Base-by-base conservation (phyloP, 2,888 invertebrate species). In the Leptothorax acervorum region DNA sequence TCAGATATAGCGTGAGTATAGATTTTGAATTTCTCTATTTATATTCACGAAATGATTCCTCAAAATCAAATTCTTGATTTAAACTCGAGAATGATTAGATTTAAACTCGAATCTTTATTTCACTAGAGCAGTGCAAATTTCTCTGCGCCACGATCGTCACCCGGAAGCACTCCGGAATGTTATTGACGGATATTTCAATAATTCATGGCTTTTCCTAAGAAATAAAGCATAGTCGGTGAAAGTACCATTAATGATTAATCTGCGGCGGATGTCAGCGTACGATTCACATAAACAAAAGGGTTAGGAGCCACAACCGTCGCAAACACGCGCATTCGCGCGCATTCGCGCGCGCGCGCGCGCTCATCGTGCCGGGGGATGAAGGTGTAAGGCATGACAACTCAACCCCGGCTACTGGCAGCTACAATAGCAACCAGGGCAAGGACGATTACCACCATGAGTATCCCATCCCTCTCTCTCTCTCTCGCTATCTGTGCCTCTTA, bases 391-490 rank as follows among this genome's bases (percentile, higher is more conserved):
- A 86, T 82, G 86, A 86, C 85, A 83, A 85, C 51, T 71, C 81
- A 83, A 79, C 60, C 68, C 63, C 55, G 45, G 15, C 55, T 45
- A 83, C 74, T 83, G 76, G 78, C 81, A 63, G 82, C 74, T 84
- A 88, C 85, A 87, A 87, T 79, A 70, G 76, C 87, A 87, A 85
- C 79, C 86, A 78, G 86, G 84, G 73, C 88, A 88, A 87, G 88
- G 85, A 86, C 86, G 84, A 84, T 82, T 87, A 84, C 74, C 70
- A 75, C 28, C 70, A 23, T 23, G 23, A 31, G 51, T 60, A 23
- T 75, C 6, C n/a, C 2, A 51, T 18, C 12, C 35, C 82, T 23
- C 39, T 8, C 73, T 42, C 23, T 35, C 48, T 68, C 28, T 8
- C 4, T 68, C 39, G n/a, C 23, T 23, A 23, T 23, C 23, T 23